Conservation (phyloP, 2,113 vertebrate species). For the Columba livia region DNA sequence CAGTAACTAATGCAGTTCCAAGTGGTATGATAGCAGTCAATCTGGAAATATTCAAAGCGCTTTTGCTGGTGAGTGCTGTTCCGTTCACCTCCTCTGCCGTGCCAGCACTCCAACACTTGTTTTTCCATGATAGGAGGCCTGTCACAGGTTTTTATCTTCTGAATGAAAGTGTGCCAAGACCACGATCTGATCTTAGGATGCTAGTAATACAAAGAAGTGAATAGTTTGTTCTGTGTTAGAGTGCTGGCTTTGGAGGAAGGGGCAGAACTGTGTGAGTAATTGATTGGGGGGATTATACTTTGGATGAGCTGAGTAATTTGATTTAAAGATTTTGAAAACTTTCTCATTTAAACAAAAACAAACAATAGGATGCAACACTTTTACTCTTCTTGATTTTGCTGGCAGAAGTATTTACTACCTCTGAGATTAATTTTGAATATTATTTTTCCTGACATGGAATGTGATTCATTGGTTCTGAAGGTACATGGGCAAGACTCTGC, state of each 20-base stretch:
- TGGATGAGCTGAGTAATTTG: not conserved
- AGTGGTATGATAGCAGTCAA: not conserved
- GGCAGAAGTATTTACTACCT: not conserved
- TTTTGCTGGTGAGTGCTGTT: not conserved
- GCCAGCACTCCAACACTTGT: fast-evolving
- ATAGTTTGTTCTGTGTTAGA: not conserved
- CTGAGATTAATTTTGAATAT: not conserved
- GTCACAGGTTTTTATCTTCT: not conserved
- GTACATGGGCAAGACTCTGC: not conserved
- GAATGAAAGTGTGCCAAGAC: not conserved
- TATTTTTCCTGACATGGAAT: not conserved
- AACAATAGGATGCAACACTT: not conserved
- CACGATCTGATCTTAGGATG: not conserved
- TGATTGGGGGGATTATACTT: not conserved
- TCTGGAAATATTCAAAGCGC: not conserved
- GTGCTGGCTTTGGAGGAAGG: not conserved
- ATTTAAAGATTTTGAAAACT: not conserved
- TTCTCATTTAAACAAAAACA: not conserved
- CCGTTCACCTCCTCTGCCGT: not conserved
- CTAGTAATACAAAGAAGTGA: not conserved
- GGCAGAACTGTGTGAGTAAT: not conserved
- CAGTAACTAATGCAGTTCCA: not conserved
- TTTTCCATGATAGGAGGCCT: not conserved
- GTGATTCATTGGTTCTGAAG: not conserved
- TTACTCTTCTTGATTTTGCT: not conserved